A percentile compares a stretch with the other conserved stretches of the same genome.
phyloP scores from a whole-genome alignment of 2,797 vertebrate genomes.

The Oreochromis mossambicus region DNA sequence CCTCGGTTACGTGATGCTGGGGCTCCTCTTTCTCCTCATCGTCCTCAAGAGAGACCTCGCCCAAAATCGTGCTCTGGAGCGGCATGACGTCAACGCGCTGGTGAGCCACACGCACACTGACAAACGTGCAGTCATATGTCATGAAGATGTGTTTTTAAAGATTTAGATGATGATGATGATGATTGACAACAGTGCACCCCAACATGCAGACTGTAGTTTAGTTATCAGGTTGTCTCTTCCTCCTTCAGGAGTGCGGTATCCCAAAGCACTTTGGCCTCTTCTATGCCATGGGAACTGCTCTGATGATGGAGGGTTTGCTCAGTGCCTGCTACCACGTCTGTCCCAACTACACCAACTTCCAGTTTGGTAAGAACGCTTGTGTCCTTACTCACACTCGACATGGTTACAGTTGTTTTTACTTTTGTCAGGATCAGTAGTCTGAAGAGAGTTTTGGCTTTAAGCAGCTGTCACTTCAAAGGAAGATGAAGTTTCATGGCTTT shows the following conservation, averaged over 20 bases:
- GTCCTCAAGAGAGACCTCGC: constrained; percentile 89
- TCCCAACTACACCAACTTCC: constrained; percentile 98
- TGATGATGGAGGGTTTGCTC: constrained; percentile 98
- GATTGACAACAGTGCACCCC: background rate
- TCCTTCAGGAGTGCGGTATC: constrained; percentile 89
- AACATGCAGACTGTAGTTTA: background rate
- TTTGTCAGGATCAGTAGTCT: background rate
- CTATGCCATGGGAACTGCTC: constrained; percentile 95
- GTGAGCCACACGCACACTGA: constrained; percentile 63
- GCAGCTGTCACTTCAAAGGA: background rate
- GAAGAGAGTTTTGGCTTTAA: background rate
- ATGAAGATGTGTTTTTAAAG: background rate
- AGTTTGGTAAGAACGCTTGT: constrained; percentile 82
- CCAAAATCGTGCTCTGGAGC: constrained; percentile 85
- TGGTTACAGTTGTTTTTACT: background rate
- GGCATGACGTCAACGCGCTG: constrained; percentile 79
- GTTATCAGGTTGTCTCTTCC: background rate
- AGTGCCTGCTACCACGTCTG: constrained; percentile 98
- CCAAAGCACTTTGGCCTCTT: constrained; percentile 96
- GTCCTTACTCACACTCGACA: background rate
- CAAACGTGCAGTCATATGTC: background rate
- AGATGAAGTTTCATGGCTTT: background rate
- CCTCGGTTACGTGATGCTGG: constrained; percentile 93
- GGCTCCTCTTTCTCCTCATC: constrained; percentile 92
- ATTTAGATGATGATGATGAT: background rate